Base-by-base conservation (phyloP, 2,113 vertebrate genomes). In the Halichoerus grypus region DNA sequence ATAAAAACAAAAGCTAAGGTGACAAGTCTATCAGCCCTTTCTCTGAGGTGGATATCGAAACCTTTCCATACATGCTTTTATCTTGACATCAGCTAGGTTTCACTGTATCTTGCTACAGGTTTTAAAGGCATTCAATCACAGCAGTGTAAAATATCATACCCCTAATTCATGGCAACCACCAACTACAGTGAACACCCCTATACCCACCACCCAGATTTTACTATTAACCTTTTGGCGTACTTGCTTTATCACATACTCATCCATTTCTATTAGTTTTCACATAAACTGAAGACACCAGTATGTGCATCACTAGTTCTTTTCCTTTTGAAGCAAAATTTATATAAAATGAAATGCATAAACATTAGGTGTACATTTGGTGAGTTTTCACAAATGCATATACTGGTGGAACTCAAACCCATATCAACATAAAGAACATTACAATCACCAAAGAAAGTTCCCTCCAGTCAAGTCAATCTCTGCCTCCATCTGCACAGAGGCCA, bases 261-360 rank as follows among this genome's bases (percentile, higher is more conserved):
- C 22, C 59, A 90, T 59, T 91, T 67, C 84, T 76, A 39, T 14
- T 12, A 14, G 15, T 59, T 53, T 72, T 46, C 42, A 31, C 15
- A 21, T 39, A 88, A 92, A 57, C n/a, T 63, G 24, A 89, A 93
- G 80, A 55, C 21, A 76, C n/a, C 59, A 36, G 51, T 69, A 83
- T 1, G 14, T 28, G 18, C 28, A 6, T 36, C 28, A 71, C 33
- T 53, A 69, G 4, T 65, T 76, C 65, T 74, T 22, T 39, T 63
- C 51, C 76, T 77, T 79, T 53, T 83, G 59, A 88, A 69, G 39
- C 21, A 57, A 92, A 94, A 97, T 71, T 79, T 55, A 53, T 12
- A 49, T 33, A 91, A 6, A 69, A 16, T 5, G 11, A 86, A 95
- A 88, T n/a, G 19, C 59, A 87, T 69, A 36, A 65, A 42, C n/a